Base-by-base conservation (phyloP, 2,113 vertebrate species). In the Chloebia gouldiae region DNA sequence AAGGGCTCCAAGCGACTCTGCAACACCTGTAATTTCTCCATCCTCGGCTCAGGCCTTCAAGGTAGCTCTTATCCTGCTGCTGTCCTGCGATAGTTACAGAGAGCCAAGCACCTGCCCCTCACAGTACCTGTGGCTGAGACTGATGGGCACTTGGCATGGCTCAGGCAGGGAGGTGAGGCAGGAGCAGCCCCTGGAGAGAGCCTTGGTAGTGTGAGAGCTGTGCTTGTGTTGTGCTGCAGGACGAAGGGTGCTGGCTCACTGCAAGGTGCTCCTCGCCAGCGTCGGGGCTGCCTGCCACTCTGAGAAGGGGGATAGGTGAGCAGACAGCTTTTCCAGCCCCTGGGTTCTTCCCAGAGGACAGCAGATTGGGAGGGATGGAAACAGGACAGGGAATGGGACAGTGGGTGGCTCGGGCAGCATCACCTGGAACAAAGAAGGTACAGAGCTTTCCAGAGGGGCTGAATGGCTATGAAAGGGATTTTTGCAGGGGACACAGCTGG, bases 221-320 rank as follows among this genome's bases (percentile, higher is more conserved):
- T 59, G 56, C 23, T 42, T 37, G 33, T 75, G 45, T 54, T 88
- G 94, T 90, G 76, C 90, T 66, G 31, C 97, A 99, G 99, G 99
- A 70, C 97, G 49, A 35, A 95, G 93, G 93, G 98, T 99, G 73
- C 98, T 99, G 81, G 98, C 98, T 17, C 91, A 50, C 88, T 99
- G 99, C 92, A 98, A 60, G 92, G 98, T 19, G 10, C 98, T 99
- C 84, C 96, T 98, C 33, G 99, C 99, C 94, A 99, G 99, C 0
- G 98, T 99, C 1, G 99, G 99, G 6, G 99, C 99, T 8, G 98
- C 99, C 42, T 99, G 99, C 98, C 99, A 99, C 97, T 99, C 99
- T 7, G 98, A 98, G 94, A 97, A 97, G 5, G 98, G 96, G 40
- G 98, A 99, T 95, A 97, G 97, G 99, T 99, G 95, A 97, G 98